These are phyloP conservation scores for Parapsyche elsis DNA, from an alignment of 1,140 invertebrate species.

Conservation along the genomic window DNA sequence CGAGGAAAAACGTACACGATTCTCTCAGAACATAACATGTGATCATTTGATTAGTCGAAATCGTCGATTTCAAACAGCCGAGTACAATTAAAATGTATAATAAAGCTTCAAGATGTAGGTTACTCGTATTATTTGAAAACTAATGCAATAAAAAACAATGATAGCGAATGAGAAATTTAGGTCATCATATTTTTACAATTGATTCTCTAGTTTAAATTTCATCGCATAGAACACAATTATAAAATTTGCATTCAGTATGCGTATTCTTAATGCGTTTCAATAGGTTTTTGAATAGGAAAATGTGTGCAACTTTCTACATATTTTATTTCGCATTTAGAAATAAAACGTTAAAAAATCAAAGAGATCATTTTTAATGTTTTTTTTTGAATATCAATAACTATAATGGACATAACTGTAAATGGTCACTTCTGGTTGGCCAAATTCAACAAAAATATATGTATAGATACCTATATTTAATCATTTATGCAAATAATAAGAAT, in stretches of 20 bases:
- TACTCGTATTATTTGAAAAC: not conserved
- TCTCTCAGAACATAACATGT: not conserved
- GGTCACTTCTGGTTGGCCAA: too few species aligned
- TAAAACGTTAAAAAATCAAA: not conserved
- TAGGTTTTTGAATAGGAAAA: not conserved
- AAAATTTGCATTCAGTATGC: too few species aligned
- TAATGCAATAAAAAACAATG: too few species aligned
- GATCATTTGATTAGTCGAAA: not conserved
- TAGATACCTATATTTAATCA: too few species aligned
- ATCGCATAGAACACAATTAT: not conserved
- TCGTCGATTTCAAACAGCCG: not conserved
- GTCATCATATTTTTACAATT: not conserved
- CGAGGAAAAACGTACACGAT: not conserved
- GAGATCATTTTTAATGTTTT: not conserved
- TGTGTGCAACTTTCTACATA: not conserved
- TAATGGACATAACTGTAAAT: too few species aligned
- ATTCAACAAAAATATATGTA: too few species aligned
- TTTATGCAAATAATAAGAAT: too few species aligned
- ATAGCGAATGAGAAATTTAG: not conserved
- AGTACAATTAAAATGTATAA: not conserved
- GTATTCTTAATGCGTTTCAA: not conserved
- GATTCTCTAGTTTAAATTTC: not conserved
- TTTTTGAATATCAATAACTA: too few species aligned
- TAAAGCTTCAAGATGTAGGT: not conserved
- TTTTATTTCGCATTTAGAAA: not conserved